Conservation (phyloP, 1,140 invertebrate species). For the Heliconius congener region DNA sequence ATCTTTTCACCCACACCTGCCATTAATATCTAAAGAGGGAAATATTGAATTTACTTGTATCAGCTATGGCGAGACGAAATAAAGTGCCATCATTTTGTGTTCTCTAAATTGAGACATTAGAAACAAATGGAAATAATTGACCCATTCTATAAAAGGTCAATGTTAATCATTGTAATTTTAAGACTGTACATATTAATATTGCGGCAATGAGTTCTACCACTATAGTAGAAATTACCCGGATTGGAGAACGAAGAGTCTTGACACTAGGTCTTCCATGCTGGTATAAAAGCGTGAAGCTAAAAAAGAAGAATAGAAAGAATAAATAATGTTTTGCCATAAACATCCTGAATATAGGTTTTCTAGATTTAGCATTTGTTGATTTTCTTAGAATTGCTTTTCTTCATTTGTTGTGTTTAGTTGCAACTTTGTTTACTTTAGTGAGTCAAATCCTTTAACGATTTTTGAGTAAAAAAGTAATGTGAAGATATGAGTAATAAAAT, state of each 20-base stretch:
- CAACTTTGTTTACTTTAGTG: background rate
- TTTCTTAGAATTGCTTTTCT: constrained; percentile 8
- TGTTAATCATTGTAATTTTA: constrained; percentile 20
- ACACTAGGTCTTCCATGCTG: too few species aligned
- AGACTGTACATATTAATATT: background rate
- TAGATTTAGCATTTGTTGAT: background rate
- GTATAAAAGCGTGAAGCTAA: background rate
- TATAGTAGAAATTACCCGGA: too few species aligned
- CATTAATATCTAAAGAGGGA: constrained; percentile 54
- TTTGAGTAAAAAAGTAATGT: constrained; percentile 22
- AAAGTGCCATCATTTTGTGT: background rate
- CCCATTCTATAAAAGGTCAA: constrained; percentile 29
- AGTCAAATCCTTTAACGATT: background rate
- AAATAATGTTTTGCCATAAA: background rate
- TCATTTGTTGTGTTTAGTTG: background rate
- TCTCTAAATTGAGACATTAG: constrained; percentile 29
- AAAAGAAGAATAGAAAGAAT: background rate
- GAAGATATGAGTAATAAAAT: constrained; percentile 37
- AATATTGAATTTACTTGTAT: constrained; percentile 20
- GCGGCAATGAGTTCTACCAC: too few species aligned
- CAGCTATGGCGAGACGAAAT: background rate
- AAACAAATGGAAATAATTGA: constrained; percentile 30
- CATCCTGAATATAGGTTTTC: background rate
- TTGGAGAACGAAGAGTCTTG: too few species aligned
- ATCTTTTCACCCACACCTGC: constrained; percentile 56